phyloP scores from a whole-genome alignment of 2,113 vertebrate genomes.

The Albula glossodonta region DNA sequence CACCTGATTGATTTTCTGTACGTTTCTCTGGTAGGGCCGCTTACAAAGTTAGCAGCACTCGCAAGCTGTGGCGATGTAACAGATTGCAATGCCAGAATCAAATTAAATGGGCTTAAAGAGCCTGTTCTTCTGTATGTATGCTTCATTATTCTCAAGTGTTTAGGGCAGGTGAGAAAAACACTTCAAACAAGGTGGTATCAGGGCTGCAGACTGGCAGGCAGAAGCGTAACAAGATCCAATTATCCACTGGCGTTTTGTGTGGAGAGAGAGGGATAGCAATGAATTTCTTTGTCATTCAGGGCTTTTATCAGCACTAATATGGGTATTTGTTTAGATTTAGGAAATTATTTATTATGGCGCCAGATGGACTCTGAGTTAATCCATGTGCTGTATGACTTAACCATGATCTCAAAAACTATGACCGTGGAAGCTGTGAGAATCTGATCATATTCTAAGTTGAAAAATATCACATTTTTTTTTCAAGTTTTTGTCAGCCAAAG shows the following conservation, averaged over 20 bases:
- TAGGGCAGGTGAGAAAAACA: background rate
- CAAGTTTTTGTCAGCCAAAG: too few relatives aligned
- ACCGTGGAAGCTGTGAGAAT: too few relatives aligned
- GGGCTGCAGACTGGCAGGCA: background rate
- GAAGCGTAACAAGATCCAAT: constrained; percentile 28
- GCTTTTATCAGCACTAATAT: constrained; percentile 21
- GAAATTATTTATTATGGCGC: constrained; percentile 31
- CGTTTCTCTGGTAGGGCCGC: constrained; percentile 34
- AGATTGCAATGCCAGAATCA: constrained; percentile 38
- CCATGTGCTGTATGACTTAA: background rate
- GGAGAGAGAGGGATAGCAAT: constrained; percentile 21
- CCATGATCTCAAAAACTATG: too few relatives aligned
- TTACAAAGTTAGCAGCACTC: constrained; percentile 2
- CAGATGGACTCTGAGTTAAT: constrained; percentile 21
- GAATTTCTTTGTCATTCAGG: constrained; percentile 13
- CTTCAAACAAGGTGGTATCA: background rate
- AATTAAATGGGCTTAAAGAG: constrained; percentile 27
- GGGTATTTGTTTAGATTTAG: constrained; percentile 23
- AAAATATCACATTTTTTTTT: too few relatives aligned
- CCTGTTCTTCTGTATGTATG: constrained; percentile 21
- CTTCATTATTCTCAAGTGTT: constrained; percentile 1
- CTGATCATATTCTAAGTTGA: too few relatives aligned
- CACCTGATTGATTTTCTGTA: constrained; percentile 51
- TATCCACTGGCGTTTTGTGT: constrained; percentile 28
- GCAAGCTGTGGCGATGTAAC: constrained; percentile 24